Conservation (phyloP, 2,888 invertebrate species). For the Xylocampa areola region DNA sequence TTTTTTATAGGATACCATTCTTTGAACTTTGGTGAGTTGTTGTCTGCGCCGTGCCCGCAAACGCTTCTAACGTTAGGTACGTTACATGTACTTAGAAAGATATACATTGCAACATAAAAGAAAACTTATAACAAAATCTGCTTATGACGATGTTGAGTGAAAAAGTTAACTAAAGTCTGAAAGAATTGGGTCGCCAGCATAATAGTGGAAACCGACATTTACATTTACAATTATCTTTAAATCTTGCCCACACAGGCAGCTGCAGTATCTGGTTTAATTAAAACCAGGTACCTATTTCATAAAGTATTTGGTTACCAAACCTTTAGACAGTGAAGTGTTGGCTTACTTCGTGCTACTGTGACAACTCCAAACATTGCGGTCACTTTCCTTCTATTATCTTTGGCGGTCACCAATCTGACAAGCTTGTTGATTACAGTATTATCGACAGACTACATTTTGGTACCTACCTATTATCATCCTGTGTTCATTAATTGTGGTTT, state of each 20-base stretch:
- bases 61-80: too few species aligned
- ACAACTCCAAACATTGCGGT: background rate
- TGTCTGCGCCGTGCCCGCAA: too few species aligned
- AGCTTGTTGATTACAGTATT: constrained; percentile 20
- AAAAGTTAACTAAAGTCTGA: constrained; percentile 11
- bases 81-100: too few species aligned
- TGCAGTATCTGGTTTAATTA: constrained; percentile 36
- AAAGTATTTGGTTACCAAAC: background rate
- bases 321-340: background rate
- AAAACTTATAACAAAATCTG: constrained; percentile 15
- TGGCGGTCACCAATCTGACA: constrained; percentile 7
- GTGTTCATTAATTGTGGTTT: constrained; percentile 19
- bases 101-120: too few species aligned
- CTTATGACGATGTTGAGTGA: constrained; percentile 1
- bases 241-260: constrained; percentile 15
- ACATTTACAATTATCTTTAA: constrained; percentile 37
- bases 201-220: constrained; percentile 21
- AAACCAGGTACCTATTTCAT: constrained; percentile 16
- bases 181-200: constrained; percentile 35
- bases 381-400: background rate
- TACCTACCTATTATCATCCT: too few species aligned
- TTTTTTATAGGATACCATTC: too few species aligned
- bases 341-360: background rate
- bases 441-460: too few species aligned
- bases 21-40: too few species aligned